Percentiles rank a stretch among this genome's conserved stretches.
Evolutionary conservation across 2,113 vertebrate species (phyloP).

Genomic region (Zosterops hypoxanthus): DNA sequence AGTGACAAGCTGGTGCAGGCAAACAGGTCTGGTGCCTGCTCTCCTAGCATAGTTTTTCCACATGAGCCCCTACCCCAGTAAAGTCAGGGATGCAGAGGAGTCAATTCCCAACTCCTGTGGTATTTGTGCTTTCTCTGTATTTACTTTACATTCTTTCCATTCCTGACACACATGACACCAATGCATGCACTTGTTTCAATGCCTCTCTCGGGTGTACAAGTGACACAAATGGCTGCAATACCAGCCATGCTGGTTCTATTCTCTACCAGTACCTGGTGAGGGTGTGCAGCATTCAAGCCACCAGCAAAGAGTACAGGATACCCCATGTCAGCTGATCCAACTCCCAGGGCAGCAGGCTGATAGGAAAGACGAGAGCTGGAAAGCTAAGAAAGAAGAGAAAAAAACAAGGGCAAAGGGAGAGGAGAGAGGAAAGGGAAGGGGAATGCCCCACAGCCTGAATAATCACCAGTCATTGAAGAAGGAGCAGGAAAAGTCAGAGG

Average conservation of each 20-base stretch:
- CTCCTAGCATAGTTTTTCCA: not conserved
- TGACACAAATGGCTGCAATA: not conserved
- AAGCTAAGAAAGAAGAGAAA: constrained; percentile 82
- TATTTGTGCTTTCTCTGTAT: not conserved
- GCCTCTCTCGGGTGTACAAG: not conserved
- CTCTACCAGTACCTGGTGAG: constrained; percentile 86
- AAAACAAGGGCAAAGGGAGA: constrained; percentile 67
- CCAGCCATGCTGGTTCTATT: not conserved
- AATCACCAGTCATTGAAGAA: not conserved
- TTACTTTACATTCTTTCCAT: not conserved
- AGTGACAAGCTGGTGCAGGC: not conserved
- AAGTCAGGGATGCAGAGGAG: not conserved
- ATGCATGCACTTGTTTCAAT: not conserved
- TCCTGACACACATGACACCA: not conserved
- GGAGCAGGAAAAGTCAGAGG: not conserved
- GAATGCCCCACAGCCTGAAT: constrained; percentile 26
- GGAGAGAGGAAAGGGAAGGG: constrained; percentile 29
- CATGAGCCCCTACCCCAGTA: not conserved
- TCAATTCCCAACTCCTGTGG: not conserved
- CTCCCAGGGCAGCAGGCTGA: constrained; percentile 83
- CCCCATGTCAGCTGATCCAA: constrained; percentile 86
- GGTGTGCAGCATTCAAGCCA: constrained; percentile 81
- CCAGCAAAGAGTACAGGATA: constrained; percentile 83
- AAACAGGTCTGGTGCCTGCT: not conserved
- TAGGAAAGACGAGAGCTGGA: constrained; percentile 92